phyloP scores from a whole-genome alignment of 2,797 vertebrate genomes.

The Betta splendens region DNA sequence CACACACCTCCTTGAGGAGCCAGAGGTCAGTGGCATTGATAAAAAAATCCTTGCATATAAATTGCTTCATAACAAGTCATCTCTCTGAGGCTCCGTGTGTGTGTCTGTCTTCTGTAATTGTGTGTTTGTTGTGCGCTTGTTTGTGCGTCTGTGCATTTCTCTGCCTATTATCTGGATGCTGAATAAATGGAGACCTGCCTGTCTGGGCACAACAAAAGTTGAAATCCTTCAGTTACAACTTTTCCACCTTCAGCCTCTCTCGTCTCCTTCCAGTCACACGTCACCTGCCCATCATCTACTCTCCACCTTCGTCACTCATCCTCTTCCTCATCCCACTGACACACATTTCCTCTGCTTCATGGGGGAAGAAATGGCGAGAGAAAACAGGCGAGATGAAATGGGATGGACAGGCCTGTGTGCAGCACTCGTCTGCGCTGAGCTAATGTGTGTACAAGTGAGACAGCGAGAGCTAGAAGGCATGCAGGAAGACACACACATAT shows the following conservation, averaged over 20 bases:
- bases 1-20: slow-evolving; percentile 53
- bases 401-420: slow-evolving; percentile 2
- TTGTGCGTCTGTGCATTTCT: slow-evolving; percentile 15
- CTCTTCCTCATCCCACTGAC: slow-evolving; percentile 16
- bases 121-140: slow-evolving; percentile 17
- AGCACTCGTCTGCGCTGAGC: slow-evolving; percentile 3
- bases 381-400: slow-evolving; percentile 5
- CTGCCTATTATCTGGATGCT: slow-evolving; percentile 12
- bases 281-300: background rate
- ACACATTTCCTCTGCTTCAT: slow-evolving; percentile 25
- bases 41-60: slow-evolving; percentile 78
- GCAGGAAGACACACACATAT: slow-evolving; percentile 40
- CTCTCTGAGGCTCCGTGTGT: slow-evolving; percentile 49
- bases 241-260: slow-evolving; percentile 10
- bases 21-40: slow-evolving; percentile 73
- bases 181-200: slow-evolving; percentile 26
- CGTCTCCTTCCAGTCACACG: background rate
- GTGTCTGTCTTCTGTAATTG: slow-evolving; percentile 17
- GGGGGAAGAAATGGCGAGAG: background rate
- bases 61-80: slow-evolving; percentile 75
- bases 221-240: slow-evolving; percentile 28
- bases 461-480: slow-evolving; percentile 45
- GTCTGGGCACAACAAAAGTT: slow-evolving; percentile 24
- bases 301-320: slow-evolving; percentile 2
- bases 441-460: slow-evolving; percentile 24